Evolutionary conservation across 1,140 invertebrate genomes (phyloP).

Genomic region (Cotesia vestalis): DNA sequence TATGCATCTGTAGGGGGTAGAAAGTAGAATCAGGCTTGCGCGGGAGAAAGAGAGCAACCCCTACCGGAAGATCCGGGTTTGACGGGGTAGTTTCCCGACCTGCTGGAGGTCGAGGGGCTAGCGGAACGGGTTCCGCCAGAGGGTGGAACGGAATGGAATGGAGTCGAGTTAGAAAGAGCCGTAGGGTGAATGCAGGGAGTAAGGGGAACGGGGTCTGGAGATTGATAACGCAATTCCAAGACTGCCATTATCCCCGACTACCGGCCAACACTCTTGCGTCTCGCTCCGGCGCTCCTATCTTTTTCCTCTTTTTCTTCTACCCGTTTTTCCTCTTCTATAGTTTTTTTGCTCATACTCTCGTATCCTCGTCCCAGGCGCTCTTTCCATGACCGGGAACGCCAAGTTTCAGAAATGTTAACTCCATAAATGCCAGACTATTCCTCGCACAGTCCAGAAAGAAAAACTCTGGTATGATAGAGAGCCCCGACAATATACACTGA

Average conservation of each 20-base stretch:
- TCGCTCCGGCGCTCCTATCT: constrained; percentile 63
- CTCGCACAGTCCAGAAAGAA: constrained; percentile 17
- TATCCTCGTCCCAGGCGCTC: constrained; percentile 23
- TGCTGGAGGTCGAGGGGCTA: constrained; percentile 41
- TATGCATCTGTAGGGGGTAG: constrained; percentile 41
- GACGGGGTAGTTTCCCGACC: constrained; percentile 51
- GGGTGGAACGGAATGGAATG: constrained; percentile 61
- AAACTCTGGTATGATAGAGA: constrained; percentile 30
- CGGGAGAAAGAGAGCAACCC: constrained; percentile 38
- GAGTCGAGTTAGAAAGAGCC: constrained; percentile 53
- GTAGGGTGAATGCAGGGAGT: constrained; percentile 44
- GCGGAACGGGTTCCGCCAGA: constrained; percentile 36
- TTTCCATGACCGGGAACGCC: constrained; percentile 52
- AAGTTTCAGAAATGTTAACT: constrained; percentile 67
- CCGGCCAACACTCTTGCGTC: constrained; percentile 40
- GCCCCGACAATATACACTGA: constrained; percentile 24
- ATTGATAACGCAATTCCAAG: constrained; percentile 69
- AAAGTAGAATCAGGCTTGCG: constrained; percentile 52
- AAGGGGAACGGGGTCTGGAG: constrained; percentile 57
- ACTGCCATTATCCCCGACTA: constrained; percentile 64
- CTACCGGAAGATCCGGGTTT: constrained; percentile 57
- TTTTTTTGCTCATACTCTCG: constrained; percentile 32
- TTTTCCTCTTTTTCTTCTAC: constrained; percentile 53
- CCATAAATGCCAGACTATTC: constrained; percentile 60
- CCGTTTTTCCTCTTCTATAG: constrained; percentile 42